Base-by-base conservation (phyloP, 2,888 invertebrate genomes). In the Trachelus troglodyta region DNA sequence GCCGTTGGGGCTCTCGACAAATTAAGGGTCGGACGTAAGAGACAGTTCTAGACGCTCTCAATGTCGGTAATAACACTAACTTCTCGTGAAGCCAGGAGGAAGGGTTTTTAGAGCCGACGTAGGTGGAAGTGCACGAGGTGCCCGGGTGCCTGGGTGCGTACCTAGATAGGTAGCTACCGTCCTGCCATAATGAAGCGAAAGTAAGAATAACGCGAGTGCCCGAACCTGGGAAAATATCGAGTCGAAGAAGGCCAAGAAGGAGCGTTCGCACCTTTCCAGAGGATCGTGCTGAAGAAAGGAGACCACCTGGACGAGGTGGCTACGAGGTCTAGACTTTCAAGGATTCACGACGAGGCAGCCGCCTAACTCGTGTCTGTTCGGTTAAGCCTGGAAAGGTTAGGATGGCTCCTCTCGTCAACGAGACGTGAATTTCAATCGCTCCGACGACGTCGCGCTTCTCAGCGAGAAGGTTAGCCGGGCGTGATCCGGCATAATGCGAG, bases 41-140 rank as follows among this genome's bases (percentile, higher is more conserved):
- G 83, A 85, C 84, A 84, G 83, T 85, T 84, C 86, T 80, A 81
- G 83, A 83, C 84, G 82, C 76, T 79, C 79, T 83, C 86, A 86
- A 87, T 86, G 87, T 81, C 81, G 84, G 86, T 85, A 88, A 89
- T 89, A 89, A 88, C 87, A 87, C 86, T 89, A 88, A 89, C 87
- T 89, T 88, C 88, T 88, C 82, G 87, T 89, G 85, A 87, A 80
- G 74, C 77, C 56, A 23, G 56, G 9, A 56, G 56, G 75, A 77
- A 71, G 77, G 76, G 77, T 68, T 75, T 69, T 69, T 56, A 56
- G 77, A 74, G 34, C 69, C 33, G 34, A 69, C 75, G 78, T 80
- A 77, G 80, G 79, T 73, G 79, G 77, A 78, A 77, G 75, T 37
- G 76, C 75, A 76, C 79, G 77, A 74, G 73, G 75, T 77, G 78